Percentiles rank a stretch among this genome's conserved stretches.
Evolutionary conservation across 2,888 invertebrate genomes (phyloP).

Genomic region (Dicycla oo): DNA sequence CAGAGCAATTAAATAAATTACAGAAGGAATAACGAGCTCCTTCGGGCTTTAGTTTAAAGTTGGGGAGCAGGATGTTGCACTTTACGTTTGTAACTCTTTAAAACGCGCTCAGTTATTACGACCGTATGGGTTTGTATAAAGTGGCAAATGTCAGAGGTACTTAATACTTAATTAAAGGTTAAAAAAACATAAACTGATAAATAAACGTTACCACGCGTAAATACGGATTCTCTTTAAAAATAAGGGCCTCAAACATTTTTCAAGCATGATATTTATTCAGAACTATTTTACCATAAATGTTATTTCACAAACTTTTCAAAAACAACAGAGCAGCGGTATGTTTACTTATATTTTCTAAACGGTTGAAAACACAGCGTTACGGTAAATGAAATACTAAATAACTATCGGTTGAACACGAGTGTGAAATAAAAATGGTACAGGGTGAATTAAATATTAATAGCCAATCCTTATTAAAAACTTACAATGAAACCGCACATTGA

Average conservation of each 20-base stretch:
- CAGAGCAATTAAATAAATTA: slow-evolving; percentile 91
- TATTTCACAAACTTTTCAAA: slow-evolving; percentile 24
- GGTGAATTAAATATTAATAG: too few relatives aligned
- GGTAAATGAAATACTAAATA: too few relatives aligned
- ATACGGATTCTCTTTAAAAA: neutral
- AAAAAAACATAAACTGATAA: neutral
- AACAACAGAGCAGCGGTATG: slow-evolving; percentile 1
- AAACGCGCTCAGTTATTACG: slow-evolving; percentile 1
- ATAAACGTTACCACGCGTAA: neutral
- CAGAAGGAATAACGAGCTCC: slow-evolving; percentile 88
- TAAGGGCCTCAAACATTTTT: neutral
- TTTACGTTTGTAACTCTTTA: slow-evolving; percentile 75
- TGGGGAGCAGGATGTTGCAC: slow-evolving; percentile 85
- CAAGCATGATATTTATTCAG: slow-evolving; percentile 3
- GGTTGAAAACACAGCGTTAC: slow-evolving; percentile 2
- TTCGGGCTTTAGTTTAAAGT: slow-evolving; percentile 88
- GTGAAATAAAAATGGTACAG: slow-evolving; percentile 46
- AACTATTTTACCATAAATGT: slow-evolving; percentile 12
- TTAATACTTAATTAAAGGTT: neutral
- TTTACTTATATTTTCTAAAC: slow-evolving; percentile 15
- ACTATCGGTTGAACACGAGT: slow-evolving; percentile 20
- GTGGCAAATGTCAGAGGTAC: neutral
- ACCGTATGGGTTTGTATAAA: neutral
- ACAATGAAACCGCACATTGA: too few relatives aligned
- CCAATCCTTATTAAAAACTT: too few relatives aligned